These are phyloP conservation scores for Crematogaster levior DNA, from an alignment of 2,888 invertebrate genomes.

Conservation along the genomic window DNA sequence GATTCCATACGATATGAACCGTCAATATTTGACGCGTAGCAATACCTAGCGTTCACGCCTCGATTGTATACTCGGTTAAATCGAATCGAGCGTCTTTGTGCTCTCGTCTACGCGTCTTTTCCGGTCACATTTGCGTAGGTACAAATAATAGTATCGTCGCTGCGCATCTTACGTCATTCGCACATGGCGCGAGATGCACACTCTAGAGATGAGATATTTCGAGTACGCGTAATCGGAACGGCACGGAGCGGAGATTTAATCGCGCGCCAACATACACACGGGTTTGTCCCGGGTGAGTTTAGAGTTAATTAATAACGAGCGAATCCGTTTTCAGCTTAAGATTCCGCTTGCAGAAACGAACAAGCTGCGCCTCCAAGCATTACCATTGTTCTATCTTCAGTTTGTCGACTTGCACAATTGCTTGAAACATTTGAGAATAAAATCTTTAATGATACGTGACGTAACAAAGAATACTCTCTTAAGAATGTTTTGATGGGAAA, in stretches of 20 bases:
- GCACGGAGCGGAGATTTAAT: slow-evolving; percentile 11
- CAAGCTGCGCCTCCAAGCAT: background rate
- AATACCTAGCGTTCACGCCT: background rate
- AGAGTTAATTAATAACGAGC: slow-evolving; percentile 6
- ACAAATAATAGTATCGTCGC: slow-evolving; percentile 49
- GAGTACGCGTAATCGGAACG: slow-evolving; percentile 31
- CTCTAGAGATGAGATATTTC: slow-evolving; percentile 37
- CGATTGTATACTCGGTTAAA: slow-evolving; percentile 28
- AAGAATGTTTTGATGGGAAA: background rate
- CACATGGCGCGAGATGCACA: slow-evolving; percentile 40
- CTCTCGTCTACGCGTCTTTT: slow-evolving; percentile 20
- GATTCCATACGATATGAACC: background rate
- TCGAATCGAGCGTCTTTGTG: slow-evolving; percentile 28
- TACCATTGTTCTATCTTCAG: background rate
- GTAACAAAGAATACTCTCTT: background rate
- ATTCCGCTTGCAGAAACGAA: background rate
- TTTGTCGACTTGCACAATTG: background rate
- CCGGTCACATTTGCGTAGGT: slow-evolving; percentile 30
- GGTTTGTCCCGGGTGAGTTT: background rate
- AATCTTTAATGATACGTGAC: background rate
- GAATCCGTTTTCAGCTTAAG: background rate
- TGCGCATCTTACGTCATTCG: slow-evolving; percentile 39
- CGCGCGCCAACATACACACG: slow-evolving; percentile 14
- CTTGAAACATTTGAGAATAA: background rate
- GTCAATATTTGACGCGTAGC: background rate